phyloP scores from a whole-genome alignment of 1,140 invertebrate genomes.

The Plectus sambesii region DNA sequence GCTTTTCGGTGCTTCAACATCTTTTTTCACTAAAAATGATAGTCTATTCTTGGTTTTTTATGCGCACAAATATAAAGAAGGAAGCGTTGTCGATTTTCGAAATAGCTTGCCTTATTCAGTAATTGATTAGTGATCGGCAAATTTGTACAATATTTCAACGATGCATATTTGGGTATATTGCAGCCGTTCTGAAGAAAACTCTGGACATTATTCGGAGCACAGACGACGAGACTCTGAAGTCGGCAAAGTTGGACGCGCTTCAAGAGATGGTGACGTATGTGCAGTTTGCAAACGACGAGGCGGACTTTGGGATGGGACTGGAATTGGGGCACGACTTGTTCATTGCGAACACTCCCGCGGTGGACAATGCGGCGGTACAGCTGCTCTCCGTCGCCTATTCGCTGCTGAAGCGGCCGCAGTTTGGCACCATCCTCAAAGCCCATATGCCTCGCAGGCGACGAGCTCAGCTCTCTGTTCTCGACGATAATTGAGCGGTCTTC shows the following conservation, averaged over 20 bases:
- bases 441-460: too few species aligned
- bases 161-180: too few species aligned
- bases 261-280: conserved; percentile 17
- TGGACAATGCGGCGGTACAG: conserved; percentile 16
- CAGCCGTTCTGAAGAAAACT: conserved; percentile 18
- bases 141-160: too few species aligned
- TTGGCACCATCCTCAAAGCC: conserved; percentile 15
- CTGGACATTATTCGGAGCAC: conserved; percentile 14
- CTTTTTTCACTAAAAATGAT: too few species aligned
- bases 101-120: too few species aligned
- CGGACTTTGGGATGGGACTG: conserved; percentile 26
- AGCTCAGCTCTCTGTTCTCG: too few species aligned
- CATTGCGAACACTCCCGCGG: conserved; percentile 17
- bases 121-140: too few species aligned
- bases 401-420: conserved; percentile 9
- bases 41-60: too few species aligned
- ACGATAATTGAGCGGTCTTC: too few species aligned
- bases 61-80: too few species aligned
- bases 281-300: conserved; percentile 26
- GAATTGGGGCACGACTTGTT: conserved; percentile 24
- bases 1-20: too few species aligned
- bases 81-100: too few species aligned
- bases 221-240: conserved; percentile 12
- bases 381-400: conserved; percentile 14
- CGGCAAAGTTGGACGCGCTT: conserved; percentile 8